Evolutionary conservation across 1,140 invertebrate genomes (phyloP).

Genomic region (Drosophila jambulina): DNA sequence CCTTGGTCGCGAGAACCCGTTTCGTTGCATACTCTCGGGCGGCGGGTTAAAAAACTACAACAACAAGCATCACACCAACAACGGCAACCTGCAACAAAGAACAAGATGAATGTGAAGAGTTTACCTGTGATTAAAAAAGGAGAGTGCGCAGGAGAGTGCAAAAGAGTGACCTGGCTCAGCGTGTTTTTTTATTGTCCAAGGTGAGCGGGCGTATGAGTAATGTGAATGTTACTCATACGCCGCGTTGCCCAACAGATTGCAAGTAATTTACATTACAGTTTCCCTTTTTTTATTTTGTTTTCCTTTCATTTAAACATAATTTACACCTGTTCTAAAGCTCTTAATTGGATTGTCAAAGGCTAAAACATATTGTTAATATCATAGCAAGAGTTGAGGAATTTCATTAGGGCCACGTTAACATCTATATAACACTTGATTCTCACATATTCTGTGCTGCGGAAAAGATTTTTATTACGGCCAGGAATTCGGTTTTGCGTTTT

Average conservation of each 20-base stretch:
- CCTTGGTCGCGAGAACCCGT: conserved; percentile 5
- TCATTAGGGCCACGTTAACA: neutral
- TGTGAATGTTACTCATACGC: conserved; percentile 3
- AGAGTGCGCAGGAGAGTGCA: neutral
- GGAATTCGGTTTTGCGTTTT: neutral
- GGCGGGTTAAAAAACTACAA: neutral
- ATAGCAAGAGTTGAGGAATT: conserved; percentile 3
- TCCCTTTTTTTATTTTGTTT: neutral
- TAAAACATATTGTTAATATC: neutral
- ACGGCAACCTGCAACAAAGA: neutral
- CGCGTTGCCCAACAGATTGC: neutral
- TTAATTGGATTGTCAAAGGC: conserved; percentile 4
- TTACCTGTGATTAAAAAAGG: conserved; percentile 14
- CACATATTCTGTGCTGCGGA: neutral
- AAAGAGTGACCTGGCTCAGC: neutral
- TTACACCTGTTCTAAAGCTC: neutral
- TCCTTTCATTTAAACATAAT: neutral
- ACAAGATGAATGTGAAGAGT: conserved; percentile 28
- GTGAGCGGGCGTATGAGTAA: conserved; percentile 1
- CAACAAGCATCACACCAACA: neutral
- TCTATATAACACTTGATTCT: neutral
- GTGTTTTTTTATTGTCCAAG: conserved; percentile 7
- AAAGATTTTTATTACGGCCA: neutral
- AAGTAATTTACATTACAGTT: neutral
- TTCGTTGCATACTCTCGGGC: conserved; percentile 27